A percentile compares a stretch with the other conserved stretches of the same genome.
These are phyloP conservation scores for Steinernema hermaphroditum DNA, from an alignment of 2,888 invertebrate genomes.

Conservation along the genomic window DNA sequence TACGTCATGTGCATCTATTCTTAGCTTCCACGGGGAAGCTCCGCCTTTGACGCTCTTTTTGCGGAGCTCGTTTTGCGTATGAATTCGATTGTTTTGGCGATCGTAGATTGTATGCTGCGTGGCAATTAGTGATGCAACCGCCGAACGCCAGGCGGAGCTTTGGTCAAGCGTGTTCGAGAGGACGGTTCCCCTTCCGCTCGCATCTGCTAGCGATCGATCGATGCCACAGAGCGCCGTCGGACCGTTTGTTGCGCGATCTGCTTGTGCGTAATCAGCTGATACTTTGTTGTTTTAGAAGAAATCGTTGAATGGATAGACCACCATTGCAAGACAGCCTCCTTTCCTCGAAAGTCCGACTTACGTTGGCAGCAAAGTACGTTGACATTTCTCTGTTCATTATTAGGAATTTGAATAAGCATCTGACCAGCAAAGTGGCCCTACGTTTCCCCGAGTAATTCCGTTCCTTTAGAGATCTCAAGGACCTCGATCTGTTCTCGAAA, in stretches of 20 bases:
- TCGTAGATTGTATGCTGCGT: not conserved
- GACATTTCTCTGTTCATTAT: not conserved
- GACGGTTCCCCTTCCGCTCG: not conserved
- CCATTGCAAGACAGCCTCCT: too few species aligned
- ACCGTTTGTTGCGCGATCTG: too few species aligned
- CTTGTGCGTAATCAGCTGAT: too few species aligned
- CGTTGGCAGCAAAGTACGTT: not conserved
- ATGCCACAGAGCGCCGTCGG: too few species aligned
- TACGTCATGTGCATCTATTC: not conserved
- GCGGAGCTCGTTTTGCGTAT: not conserved
- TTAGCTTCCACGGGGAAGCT: not conserved
- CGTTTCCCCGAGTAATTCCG: not conserved
- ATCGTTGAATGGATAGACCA: too few species aligned
- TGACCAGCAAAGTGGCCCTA: not conserved
- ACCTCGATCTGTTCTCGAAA: constrained; percentile 62
- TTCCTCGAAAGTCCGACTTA: not conserved
- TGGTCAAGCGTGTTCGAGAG: not conserved
- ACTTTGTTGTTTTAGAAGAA: too few species aligned
- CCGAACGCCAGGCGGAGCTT: not conserved
- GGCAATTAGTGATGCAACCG: not conserved
- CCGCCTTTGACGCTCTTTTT: not conserved
- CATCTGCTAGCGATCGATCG: not conserved
- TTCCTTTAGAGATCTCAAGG: constrained; percentile 53
- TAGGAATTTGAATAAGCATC: not conserved
- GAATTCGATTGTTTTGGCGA: not conserved